A percentile compares a stretch with the other conserved stretches of the same genome.
These are phyloP conservation scores for Lontra canadensis DNA, from an alignment of 2,113 vertebrate genomes.

Conservation along the genomic window DNA sequence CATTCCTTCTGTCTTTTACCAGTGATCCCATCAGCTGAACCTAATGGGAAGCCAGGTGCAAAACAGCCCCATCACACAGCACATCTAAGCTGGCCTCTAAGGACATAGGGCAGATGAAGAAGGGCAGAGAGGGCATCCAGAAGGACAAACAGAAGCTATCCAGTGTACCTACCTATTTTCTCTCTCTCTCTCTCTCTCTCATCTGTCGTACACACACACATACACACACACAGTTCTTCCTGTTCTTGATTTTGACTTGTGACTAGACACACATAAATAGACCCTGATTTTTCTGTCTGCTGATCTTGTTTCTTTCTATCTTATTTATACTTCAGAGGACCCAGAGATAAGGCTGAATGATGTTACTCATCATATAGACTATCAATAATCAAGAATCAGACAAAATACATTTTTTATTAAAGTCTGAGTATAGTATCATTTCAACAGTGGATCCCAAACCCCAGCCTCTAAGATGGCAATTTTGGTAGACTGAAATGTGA, in stretches of 20 bases:
- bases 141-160: neutral
- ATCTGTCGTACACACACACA: too few relatives aligned
- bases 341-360: neutral
- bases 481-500: neutral
- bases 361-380: neutral
- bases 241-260: neutral
- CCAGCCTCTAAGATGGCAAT: neutral
- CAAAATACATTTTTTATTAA: slow-evolving; percentile 23
- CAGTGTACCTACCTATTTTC: neutral
- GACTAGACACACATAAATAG: neutral
- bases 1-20: neutral
- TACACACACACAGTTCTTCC: neutral
- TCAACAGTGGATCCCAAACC: neutral
- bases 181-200: neutral
- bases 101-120: neutral
- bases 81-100: neutral
- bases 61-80: neutral
- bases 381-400: neutral
- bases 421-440: neutral
- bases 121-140: neutral
- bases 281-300: neutral
- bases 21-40: neutral
- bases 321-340: neutral
- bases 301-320: neutral
- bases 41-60: neutral